Conservation (phyloP, 2,113 vertebrate genomes). For the Mormoops blainvillei region DNA sequence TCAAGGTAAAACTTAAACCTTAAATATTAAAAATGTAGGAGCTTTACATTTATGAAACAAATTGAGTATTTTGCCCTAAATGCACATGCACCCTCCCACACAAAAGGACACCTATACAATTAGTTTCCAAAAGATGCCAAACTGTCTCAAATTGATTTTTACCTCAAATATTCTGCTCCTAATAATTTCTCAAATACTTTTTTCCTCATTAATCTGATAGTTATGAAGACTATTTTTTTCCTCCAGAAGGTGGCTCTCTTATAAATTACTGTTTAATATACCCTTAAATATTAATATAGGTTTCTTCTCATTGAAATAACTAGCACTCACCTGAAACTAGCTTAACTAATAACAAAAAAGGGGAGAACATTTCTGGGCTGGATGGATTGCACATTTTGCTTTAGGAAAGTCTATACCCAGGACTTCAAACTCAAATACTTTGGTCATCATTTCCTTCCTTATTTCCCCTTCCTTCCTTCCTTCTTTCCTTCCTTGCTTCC, state of each 20-base stretch:
- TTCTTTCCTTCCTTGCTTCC: neutral
- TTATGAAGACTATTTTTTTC: neutral
- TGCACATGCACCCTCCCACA: neutral
- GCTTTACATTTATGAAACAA: neutral
- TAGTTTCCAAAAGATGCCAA: neutral
- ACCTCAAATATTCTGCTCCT: neutral
- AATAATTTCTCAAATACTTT: neutral
- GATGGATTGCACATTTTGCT: neutral
- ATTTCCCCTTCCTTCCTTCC: fast-evolving
- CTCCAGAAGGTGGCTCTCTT: neutral
- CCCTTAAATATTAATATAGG: neutral
- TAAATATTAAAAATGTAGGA: neutral
- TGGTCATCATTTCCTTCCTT: neutral
- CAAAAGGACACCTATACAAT: neutral
- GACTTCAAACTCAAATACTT: neutral
- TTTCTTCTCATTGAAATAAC: neutral
- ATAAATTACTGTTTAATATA: neutral
- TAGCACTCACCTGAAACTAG: neutral
- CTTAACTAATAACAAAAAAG: neutral
- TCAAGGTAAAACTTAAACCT: neutral
- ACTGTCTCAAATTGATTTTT: neutral
- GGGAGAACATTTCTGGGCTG: neutral
- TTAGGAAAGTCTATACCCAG: neutral
- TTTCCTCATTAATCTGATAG: neutral
- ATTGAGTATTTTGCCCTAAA: neutral